Evolutionary conservation across 2,113 vertebrate species (phyloP).

Genomic region (Sarotherodon lohbergeri): DNA sequence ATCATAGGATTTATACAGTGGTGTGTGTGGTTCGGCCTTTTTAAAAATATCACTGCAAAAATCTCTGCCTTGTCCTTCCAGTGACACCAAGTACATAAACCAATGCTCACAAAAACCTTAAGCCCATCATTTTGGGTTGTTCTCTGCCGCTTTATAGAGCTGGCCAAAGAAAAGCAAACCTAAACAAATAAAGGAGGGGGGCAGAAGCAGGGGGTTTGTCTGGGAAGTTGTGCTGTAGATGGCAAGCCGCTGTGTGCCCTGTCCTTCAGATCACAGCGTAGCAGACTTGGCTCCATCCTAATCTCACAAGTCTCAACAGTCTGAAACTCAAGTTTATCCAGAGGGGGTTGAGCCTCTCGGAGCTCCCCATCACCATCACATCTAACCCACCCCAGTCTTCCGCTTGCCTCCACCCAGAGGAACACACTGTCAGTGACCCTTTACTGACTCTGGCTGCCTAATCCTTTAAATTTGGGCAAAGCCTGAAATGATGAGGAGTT

Average conservation of each 20-base stretch:
- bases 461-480: slow-evolving; percentile 65
- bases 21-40: slow-evolving; percentile 16
- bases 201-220: not conserved
- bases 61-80: slow-evolving; percentile 64
- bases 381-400: slow-evolving; percentile 30
- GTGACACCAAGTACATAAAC: slow-evolving; percentile 73
- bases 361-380: slow-evolving; percentile 28
- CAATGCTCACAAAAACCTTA: slow-evolving; percentile 56
- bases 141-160: slow-evolving; percentile 25
- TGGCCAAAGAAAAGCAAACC: slow-evolving; percentile 47
- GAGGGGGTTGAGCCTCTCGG: slow-evolving; percentile 38
- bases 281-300: slow-evolving; percentile 67
- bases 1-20: slow-evolving; percentile 19
- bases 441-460: slow-evolving; percentile 49
- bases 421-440: slow-evolving; percentile 55
- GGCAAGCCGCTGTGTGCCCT: not conserved
- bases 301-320: slow-evolving; percentile 68
- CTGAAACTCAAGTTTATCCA: slow-evolving; percentile 63
- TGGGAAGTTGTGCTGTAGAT: slow-evolving; percentile 21
- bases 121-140: slow-evolving; percentile 40
- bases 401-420: slow-evolving; percentile 13
- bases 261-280: slow-evolving; percentile 43
- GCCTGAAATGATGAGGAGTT: slow-evolving; percentile 65
- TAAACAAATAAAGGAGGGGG: slow-evolving; percentile 14
- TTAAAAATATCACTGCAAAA: slow-evolving; percentile 39